Percentiles rank a stretch among this genome's conserved stretches.
phyloP scores from a whole-genome alignment of 2,888 invertebrate species.

The Lacanobia wlatinum region DNA sequence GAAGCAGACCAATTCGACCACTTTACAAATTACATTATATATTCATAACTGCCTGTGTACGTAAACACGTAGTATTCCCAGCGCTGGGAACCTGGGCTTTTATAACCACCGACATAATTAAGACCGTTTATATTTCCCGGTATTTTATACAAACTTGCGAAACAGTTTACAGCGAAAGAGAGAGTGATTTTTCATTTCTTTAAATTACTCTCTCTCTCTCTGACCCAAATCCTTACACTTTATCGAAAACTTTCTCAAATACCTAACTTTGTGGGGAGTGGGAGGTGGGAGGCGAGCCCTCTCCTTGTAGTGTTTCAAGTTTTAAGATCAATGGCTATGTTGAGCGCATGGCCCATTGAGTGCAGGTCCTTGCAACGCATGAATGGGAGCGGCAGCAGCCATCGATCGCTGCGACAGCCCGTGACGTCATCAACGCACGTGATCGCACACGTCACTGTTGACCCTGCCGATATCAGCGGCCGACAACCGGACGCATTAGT shows the following conservation, averaged over 20 bases:
- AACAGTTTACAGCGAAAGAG: too few relatives aligned
- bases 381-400: neutral
- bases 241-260: too few relatives aligned
- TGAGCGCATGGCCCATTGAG: constrained; percentile 69
- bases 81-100: neutral
- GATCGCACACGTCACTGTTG: constrained; percentile 3
- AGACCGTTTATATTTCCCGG: neutral
- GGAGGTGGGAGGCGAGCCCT: too few relatives aligned
- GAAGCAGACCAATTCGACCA: neutral
- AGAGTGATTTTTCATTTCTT: too few relatives aligned
- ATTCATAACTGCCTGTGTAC: constrained; percentile 15
- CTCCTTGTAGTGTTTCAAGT: constrained; percentile 23
- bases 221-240: too few relatives aligned
- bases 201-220: too few relatives aligned
- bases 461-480: too few relatives aligned
- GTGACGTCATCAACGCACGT: constrained; percentile 75
- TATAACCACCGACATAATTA: constrained; percentile 35
- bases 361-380: constrained; percentile 20
- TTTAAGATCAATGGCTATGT: constrained; percentile 50
- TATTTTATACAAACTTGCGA: too few relatives aligned
- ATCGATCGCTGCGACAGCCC: constrained; percentile 66
- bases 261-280: too few relatives aligned
- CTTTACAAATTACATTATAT: constrained; percentile 35
- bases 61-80: constrained; percentile 33
- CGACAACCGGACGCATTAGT: too few relatives aligned